Percentiles rank a stretch among this genome's conserved stretches.
phyloP scores from a whole-genome alignment of 2,888 invertebrate genomes.

The Epinotia ramella region DNA sequence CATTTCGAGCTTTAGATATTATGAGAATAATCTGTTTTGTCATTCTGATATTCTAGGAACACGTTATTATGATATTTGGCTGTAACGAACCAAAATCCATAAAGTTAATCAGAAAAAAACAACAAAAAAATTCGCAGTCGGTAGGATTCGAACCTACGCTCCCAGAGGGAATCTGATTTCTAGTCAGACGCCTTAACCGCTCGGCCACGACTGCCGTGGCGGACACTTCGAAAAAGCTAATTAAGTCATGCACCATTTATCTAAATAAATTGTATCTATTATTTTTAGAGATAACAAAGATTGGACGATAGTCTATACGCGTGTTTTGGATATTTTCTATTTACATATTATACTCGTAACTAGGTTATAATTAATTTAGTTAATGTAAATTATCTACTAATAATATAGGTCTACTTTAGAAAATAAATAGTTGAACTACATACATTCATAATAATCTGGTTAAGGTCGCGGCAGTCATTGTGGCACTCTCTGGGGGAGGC shows the following conservation, averaged over 20 bases:
- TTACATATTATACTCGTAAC: neutral
- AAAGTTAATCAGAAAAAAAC: neutral
- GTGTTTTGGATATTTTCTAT: neutral
- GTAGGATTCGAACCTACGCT: constrained; percentile 96
- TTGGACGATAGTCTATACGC: too few relatives aligned
- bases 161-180: constrained; percentile 96
- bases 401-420: too few relatives aligned
- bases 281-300: neutral
- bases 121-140: constrained; percentile 86
- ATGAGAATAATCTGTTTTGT: too few relatives aligned
- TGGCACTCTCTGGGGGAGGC: too few relatives aligned
- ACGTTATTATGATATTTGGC: too few relatives aligned
- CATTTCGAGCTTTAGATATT: too few relatives aligned
- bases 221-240: fast-evolving
- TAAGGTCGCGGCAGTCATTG: too few relatives aligned
- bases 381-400: too few relatives aligned
- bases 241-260: neutral
- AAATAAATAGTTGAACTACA: neutral
- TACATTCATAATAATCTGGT: too few relatives aligned
- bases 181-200: constrained; percentile 95
- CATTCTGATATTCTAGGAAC: too few relatives aligned
- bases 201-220: constrained; percentile 42
- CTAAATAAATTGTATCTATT: neutral
- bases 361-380: too few relatives aligned
- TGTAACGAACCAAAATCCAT: too few relatives aligned